Evolutionary conservation across 2,888 invertebrate species (phyloP).

Genomic region (Drosophila paracracens): DNA sequence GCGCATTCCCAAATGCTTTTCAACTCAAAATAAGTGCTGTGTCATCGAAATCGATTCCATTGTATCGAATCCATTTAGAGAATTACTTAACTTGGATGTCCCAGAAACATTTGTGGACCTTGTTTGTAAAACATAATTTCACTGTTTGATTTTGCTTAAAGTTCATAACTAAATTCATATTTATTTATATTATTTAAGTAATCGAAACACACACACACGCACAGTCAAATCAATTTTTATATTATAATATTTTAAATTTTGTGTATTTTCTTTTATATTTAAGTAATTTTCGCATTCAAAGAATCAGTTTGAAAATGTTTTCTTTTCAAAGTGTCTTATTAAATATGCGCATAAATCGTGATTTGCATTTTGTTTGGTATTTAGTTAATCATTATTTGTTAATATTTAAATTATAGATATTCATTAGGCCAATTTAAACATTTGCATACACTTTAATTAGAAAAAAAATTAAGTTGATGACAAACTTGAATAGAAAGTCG

Average conservation of each 20-base stretch:
- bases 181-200: background rate
- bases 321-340: background rate
- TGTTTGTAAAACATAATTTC: background rate
- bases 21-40: background rate
- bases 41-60: background rate
- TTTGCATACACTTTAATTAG: background rate
- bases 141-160: background rate
- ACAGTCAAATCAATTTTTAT: too few species aligned
- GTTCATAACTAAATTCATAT: background rate
- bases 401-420: background rate
- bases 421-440: background rate
- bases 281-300: too few species aligned
- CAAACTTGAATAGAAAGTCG: background rate
- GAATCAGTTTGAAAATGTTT: background rate
- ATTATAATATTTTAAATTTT: background rate
- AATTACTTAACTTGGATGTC: background rate
- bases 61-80: background rate
- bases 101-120: background rate
- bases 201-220: too few species aligned
- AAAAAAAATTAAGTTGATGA: background rate
- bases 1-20: background rate
- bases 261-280: too few species aligned
- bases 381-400: background rate
- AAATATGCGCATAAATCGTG: rapidly evolving
- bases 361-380: background rate